A percentile compares a stretch with the other conserved stretches of the same genome.
phyloP scores from a whole-genome alignment of 2,113 vertebrate genomes.

The Megalops atlanticus region DNA sequence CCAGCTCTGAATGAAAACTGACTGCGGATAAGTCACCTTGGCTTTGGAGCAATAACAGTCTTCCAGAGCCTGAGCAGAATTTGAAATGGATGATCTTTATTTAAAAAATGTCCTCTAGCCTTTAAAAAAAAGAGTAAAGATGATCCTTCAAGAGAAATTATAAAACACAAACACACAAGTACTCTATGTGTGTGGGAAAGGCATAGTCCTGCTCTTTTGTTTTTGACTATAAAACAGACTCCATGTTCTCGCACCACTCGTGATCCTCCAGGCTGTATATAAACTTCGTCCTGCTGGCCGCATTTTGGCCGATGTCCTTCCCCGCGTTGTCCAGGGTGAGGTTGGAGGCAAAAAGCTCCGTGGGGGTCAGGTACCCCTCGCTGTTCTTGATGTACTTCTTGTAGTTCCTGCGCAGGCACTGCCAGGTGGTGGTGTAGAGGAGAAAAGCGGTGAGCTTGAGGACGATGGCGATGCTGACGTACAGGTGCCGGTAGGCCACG shows the following conservation, averaged over 20 bases:
- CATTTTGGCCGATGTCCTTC: slow-evolving; percentile 77
- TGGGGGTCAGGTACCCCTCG: slow-evolving; percentile 83
- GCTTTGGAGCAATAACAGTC: slow-evolving; percentile 41
- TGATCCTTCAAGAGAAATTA: slow-evolving; percentile 41
- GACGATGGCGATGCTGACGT: slow-evolving; percentile 91
- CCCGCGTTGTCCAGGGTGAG: slow-evolving; percentile 86
- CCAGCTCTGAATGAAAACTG: slow-evolving; percentile 47
- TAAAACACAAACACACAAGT: background rate
- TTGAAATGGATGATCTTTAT: slow-evolving; percentile 44
- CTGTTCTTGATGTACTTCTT: slow-evolving; percentile 92
- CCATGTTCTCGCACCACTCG: slow-evolving; percentile 98
- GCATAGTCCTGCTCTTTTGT: slow-evolving; percentile 18
- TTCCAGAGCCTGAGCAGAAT: slow-evolving; percentile 34
- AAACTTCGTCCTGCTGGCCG: slow-evolving; percentile 90
- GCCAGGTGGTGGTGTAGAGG: slow-evolving; percentile 92
- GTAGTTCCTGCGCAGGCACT: slow-evolving; percentile 92
- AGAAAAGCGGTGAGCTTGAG: slow-evolving; percentile 93
- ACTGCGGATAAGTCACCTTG: slow-evolving; percentile 46
- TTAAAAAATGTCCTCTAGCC: slow-evolving; percentile 37
- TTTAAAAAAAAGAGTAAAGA: slow-evolving; percentile 46
- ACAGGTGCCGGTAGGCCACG: slow-evolving; percentile 86
- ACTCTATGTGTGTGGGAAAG: slow-evolving; percentile 20
- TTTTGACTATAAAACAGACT: slow-evolving; percentile 91
- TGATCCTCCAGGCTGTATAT: slow-evolving; percentile 98
- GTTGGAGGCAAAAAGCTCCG: slow-evolving; percentile 91